Base-by-base conservation (phyloP, 2,797 vertebrate genomes). In the Buceros bicornis region DNA sequence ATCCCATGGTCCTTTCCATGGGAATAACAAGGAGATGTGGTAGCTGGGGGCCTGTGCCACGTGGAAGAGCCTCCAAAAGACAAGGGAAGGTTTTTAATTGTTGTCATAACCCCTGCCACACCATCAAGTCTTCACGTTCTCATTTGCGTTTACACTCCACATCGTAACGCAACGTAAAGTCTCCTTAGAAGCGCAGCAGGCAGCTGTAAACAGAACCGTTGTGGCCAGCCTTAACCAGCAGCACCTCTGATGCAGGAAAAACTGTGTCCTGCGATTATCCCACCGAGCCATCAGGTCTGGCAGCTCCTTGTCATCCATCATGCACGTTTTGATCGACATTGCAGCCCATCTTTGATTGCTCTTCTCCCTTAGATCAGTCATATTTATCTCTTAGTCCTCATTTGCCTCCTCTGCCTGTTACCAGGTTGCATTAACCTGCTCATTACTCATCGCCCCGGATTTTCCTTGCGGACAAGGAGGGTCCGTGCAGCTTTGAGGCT, bases 271-370 rank as follows among this genome's bases (percentile, higher is more conserved):
- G n/a, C 67, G 64, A 21, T 83, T 79, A 76, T 17, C 47, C 50
- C 47, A 51, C 40, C 58, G 31, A 87, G 90, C 19, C 1, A 47
- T n/a, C 5, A 0, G 6, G 18, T 76, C 83, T 82, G 66, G 70
- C 47, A 58, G 18, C n/a, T 6, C 95, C 37, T 65, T 31, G 22
- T 70, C 78, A 76, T 92, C 89, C 66, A 20, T 92, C 84, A 54
- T 47, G 42, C 21, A 4, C 4, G 0, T 62, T 89, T 76, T 92
- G 91, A 72, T 87, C 94, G 58, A 5, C 47, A 73, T 71, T 82
- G 87, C 82, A 80, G 76, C 88, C 90, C 78, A 58, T 89, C 90
- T 91, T 94, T 94, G 93, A 95, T 93, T 94, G 87, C 87, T 62
- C 54, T 79, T 69, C 82, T 93, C 81, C 70, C 69, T 76, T 42